A percentile compares a stretch with the other conserved stretches of the same genome.
Conservation (phyloP, 1,140 invertebrate species). For the Sarcophaga bullata region DNA sequence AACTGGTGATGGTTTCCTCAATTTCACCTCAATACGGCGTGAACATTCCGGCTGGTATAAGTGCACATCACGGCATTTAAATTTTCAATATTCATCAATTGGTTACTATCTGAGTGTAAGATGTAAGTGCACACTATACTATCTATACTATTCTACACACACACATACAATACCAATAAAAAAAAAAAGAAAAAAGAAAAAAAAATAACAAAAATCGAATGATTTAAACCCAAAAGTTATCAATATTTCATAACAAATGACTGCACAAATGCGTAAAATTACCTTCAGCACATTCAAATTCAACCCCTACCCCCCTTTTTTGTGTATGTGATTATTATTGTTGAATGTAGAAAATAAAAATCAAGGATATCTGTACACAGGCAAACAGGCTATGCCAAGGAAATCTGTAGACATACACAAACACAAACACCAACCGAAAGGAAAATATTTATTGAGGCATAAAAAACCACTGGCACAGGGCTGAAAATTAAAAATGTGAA, state of each 20-base stretch:
- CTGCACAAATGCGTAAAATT: slow-evolving; percentile 61
- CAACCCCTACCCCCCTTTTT: too few species aligned
- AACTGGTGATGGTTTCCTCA: slow-evolving; percentile 80
- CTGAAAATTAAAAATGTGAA: not conserved
- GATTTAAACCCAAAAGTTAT: slow-evolving; percentile 34
- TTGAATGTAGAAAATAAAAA: too few species aligned
- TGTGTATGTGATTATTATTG: too few species aligned
- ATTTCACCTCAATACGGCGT: slow-evolving; percentile 80
- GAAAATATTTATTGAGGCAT: not conserved
- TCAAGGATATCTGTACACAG: too few species aligned
- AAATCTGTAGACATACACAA: too few species aligned
- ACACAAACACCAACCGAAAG: too few species aligned
- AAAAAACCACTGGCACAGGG: not conserved
- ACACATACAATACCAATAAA: not conserved
- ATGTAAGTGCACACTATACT: slow-evolving; percentile 71
- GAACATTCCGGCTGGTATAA: slow-evolving; percentile 90
- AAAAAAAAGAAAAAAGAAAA: not conserved
- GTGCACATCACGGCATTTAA: slow-evolving; percentile 82
- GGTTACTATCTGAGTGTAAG: slow-evolving; percentile 89
- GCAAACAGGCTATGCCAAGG: too few species aligned
- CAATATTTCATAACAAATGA: slow-evolving; percentile 37
- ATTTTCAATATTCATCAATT: slow-evolving; percentile 86
- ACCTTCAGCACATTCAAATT: slow-evolving; percentile 45
- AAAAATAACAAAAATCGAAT: not conserved
- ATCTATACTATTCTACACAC: too few species aligned